Percentiles rank a stretch among this genome's conserved stretches.
Evolutionary conservation across 2,888 invertebrate genomes (phyloP).

Genomic region (Malthinus seriepunctatus): DNA sequence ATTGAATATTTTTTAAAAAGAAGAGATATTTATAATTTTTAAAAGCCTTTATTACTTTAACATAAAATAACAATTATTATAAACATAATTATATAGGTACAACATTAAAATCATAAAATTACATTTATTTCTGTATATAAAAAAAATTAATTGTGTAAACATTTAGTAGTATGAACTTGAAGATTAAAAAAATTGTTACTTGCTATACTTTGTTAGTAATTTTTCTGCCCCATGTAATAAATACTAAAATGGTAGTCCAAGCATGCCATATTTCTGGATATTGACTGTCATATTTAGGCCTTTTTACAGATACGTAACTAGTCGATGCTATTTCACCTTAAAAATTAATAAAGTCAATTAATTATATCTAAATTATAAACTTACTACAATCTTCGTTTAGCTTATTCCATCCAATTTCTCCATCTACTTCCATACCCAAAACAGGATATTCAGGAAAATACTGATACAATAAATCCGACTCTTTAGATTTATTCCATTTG

Average conservation of each 20-base stretch:
- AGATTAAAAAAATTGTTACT: too few species aligned
- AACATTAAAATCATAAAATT: too few species aligned
- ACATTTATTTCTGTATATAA: too few species aligned
- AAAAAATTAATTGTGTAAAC: too few species aligned
- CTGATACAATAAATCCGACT: neutral
- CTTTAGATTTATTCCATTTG: neutral
- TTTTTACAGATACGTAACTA: neutral
- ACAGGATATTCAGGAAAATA: neutral
- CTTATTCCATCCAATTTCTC: conserved; percentile 1
- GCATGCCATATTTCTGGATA: conserved; percentile 1
- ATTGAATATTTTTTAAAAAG: too few species aligned
- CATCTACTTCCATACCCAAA: neutral
- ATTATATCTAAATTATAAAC: neutral
- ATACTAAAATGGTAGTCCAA: neutral
- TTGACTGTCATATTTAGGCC: neutral
- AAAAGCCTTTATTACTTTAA: too few species aligned
- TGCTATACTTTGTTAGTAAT: neutral
- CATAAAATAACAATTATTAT: too few species aligned
- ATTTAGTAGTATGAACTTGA: too few species aligned
- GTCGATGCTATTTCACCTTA: neutral
- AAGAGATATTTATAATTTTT: too few species aligned
- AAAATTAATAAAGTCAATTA: neutral
- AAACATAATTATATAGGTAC: too few species aligned
- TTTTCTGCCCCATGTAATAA: conserved; percentile 2
- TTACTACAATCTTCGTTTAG: too few species aligned